phyloP scores from a whole-genome alignment of 2,797 vertebrate genomes.

The Sebastes vulpes region DNA sequence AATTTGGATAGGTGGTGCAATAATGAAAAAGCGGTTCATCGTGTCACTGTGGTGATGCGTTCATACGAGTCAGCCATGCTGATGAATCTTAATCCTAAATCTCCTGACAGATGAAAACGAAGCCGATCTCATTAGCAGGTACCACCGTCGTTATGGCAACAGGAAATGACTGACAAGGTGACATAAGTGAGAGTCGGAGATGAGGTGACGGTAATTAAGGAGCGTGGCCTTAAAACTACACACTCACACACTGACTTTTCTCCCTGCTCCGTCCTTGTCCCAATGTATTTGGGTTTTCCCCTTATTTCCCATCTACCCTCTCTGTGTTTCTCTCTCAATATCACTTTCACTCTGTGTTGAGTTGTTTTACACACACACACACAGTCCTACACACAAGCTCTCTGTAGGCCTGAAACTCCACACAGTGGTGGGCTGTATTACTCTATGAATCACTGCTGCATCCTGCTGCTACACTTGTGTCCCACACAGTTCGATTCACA shows the following conservation, averaged over 20 bases:
- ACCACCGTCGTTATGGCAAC: conserved; percentile 69
- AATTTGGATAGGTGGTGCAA: not conserved
- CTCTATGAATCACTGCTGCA: conserved; percentile 65
- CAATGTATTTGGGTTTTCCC: not conserved
- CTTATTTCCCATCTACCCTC: not conserved
- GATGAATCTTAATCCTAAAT: conserved; percentile 68
- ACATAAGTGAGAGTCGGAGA: conserved; percentile 8
- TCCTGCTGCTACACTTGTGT: conserved; percentile 53
- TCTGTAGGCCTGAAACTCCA: conserved; percentile 40
- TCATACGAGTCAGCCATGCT: conserved; percentile 49
- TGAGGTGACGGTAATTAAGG: conserved; percentile 39
- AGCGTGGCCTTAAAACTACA: not conserved
- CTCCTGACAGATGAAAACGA: conserved; percentile 48
- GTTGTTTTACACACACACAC: not conserved
- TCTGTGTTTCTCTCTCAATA: not conserved
- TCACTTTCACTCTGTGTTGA: not conserved
- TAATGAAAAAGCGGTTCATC: not conserved
- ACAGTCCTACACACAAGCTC: conserved; percentile 2
- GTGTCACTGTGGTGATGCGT: conserved; percentile 9
- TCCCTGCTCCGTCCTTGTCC: not conserved
- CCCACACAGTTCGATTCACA: conserved; percentile 59
- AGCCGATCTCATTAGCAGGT: conserved; percentile 56
- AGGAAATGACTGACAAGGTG: conserved; percentile 56
- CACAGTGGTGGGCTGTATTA: conserved; percentile 54
- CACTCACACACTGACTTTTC: not conserved